These are phyloP conservation scores for Pachliopta kotzebuea DNA, from an alignment of 2,888 invertebrate species.

Conservation along the genomic window DNA sequence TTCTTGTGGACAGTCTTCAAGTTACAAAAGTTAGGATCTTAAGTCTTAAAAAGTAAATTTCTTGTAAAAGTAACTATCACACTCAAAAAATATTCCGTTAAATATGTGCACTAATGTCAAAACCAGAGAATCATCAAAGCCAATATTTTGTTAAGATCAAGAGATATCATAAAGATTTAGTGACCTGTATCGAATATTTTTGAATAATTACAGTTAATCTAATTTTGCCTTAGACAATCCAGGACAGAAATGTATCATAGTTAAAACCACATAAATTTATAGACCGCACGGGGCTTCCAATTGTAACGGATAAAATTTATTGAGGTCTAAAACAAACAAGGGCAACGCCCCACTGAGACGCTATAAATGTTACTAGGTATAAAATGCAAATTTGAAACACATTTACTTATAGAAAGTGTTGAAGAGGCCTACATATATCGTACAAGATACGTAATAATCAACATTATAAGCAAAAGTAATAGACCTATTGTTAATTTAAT, in stretches of 20 bases:
- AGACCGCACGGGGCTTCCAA: constrained; percentile 57
- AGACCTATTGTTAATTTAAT: too few species aligned
- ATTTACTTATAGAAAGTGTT: not conserved
- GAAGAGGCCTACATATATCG: not conserved
- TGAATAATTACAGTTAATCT: constrained; percentile 40
- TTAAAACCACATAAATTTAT: constrained; percentile 60
- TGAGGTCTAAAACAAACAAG: constrained; percentile 60
- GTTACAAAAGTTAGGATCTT: too few species aligned
- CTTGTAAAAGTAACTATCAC: too few species aligned
- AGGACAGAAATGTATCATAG: constrained; percentile 55
- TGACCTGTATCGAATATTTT: constrained; percentile 20
- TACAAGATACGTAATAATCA: not conserved
- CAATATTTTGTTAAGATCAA: not conserved
- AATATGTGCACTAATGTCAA: too few species aligned
- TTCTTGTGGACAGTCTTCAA: not conserved
- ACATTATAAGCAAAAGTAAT: not conserved
- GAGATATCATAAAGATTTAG: constrained; percentile 22
- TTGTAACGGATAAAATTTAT: constrained; percentile 63
- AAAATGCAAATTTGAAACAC: constrained; percentile 36
- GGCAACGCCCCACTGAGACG: constrained; percentile 57
- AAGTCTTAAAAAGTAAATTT: too few species aligned
- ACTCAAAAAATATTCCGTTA: too few species aligned
- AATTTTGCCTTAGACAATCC: constrained; percentile 43
- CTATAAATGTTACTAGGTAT: constrained; percentile 41
- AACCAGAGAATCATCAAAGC: not conserved